Percentiles rank a stretch among this genome's conserved stretches.
These are phyloP conservation scores for Melanophora roralis DNA, from an alignment of 2,888 invertebrate species.

Conservation along the genomic window DNA sequence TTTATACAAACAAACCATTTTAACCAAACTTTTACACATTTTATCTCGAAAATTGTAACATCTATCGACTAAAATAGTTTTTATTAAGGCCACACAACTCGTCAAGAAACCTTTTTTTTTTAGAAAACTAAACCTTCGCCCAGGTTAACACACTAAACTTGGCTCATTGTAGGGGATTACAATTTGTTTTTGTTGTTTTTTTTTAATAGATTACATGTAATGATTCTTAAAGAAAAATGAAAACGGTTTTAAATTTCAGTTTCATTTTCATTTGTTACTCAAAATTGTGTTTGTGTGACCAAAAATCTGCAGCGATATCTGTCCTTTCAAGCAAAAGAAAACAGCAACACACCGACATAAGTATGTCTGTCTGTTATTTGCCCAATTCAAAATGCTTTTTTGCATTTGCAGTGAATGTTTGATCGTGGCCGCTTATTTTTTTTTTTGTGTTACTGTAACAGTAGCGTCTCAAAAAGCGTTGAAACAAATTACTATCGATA, in stretches of 20 bases:
- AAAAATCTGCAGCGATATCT: slow-evolving; percentile 34
- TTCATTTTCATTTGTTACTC: slow-evolving; percentile 61
- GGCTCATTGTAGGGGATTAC: slow-evolving; percentile 28
- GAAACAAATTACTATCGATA: slow-evolving; percentile 67
- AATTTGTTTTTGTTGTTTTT: too few species aligned
- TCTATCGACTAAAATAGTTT: too few species aligned
- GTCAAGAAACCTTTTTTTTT: too few species aligned
- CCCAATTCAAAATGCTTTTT: slow-evolving; percentile 38
- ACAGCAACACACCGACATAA: slow-evolving; percentile 16
- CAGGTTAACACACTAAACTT: too few species aligned
- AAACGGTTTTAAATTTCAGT: slow-evolving; percentile 62
- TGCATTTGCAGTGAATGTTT: slow-evolving; percentile 47
- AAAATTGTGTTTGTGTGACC: slow-evolving; percentile 36
- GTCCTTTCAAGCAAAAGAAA: slow-evolving; percentile 33
- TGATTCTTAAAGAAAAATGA: slow-evolving; percentile 1
- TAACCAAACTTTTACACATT: too few species aligned
- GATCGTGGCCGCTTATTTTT: slow-evolving; percentile 62
- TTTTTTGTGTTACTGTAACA: slow-evolving; percentile 56
- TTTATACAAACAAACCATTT: too few species aligned
- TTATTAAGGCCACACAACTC: too few species aligned
- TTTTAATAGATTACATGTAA: slow-evolving; percentile 35
- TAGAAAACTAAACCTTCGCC: not conserved
- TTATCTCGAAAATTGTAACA: too few species aligned
- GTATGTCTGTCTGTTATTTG: slow-evolving; percentile 50
- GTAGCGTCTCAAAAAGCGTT: slow-evolving; percentile 66